A percentile compares a stretch with the other conserved stretches of the same genome.
phyloP scores from a whole-genome alignment of 2,888 invertebrate species.

The Macrosiphum euphorbiae region DNA sequence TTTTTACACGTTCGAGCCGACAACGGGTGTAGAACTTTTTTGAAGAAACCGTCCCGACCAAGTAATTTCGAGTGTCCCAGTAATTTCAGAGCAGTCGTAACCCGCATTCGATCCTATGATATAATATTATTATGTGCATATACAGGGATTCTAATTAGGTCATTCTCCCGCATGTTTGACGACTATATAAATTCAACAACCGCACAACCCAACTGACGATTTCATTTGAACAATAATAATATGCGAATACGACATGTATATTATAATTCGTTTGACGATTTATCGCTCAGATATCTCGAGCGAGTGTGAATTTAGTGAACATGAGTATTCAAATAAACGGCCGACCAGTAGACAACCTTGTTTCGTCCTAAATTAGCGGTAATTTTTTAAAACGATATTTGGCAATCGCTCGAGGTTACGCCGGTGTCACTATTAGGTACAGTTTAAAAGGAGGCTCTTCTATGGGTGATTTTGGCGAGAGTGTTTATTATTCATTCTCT shows the following conservation, averaged over 20 bases:
- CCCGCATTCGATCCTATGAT: neutral
- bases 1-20: neutral
- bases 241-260: neutral
- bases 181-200: neutral
- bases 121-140: neutral
- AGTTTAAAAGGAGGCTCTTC: constrained; percentile 9
- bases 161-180: neutral
- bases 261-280: neutral
- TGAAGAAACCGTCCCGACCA: neutral
- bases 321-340: neutral
- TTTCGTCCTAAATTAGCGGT: constrained; percentile 22
- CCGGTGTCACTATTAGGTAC: neutral
- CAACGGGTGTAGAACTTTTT: neutral
- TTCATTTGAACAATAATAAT: neutral
- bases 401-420: constrained; percentile 23
- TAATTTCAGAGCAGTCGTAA: neutral
- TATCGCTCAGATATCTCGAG: neutral
- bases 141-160: neutral
- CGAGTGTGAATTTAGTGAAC: neutral
- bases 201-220: neutral
- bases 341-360: neutral
- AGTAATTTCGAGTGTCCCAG: neutral
- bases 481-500: neutral
- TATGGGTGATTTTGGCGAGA: neutral
- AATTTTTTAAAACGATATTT: constrained; percentile 37